phyloP scores from a whole-genome alignment of 2,888 invertebrate genomes.

The Ophion costatus region DNA sequence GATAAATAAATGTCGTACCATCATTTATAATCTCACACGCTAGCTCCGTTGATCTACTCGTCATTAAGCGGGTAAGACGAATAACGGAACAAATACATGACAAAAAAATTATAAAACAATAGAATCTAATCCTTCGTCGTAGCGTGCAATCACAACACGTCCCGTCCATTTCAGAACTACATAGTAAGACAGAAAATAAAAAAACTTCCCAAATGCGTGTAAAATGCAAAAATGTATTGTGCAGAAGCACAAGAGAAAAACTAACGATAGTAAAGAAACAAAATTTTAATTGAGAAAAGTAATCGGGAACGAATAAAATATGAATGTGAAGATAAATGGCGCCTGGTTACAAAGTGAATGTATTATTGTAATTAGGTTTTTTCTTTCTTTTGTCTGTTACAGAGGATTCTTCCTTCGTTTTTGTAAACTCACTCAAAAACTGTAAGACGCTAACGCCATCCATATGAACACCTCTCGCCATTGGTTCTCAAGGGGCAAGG shows the following conservation, averaged over 20 bases:
- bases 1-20: not conserved
- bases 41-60: not conserved
- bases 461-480: slow-evolving; percentile 59
- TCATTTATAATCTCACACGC: not conserved
- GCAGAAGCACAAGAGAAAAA: not conserved
- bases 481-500: slow-evolving; percentile 36
- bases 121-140: not conserved
- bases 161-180: no score
- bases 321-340: not conserved
- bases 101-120: not conserved
- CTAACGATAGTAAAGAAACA: not conserved
- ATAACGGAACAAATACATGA: not conserved
- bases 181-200: no score
- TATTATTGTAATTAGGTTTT: not conserved
- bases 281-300: not conserved
- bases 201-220: no score
- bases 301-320: not conserved
- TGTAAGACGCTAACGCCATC: slow-evolving; percentile 64
- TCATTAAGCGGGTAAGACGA: not conserved
- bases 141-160: not conserved
- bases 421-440: slow-evolving; percentile 61
- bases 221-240: no score
- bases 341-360: not conserved
- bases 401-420: not conserved
- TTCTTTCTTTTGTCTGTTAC: not conserved